Evolutionary conservation across 2,888 invertebrate genomes (phyloP).

Genomic region (Athalia circularis): DNA sequence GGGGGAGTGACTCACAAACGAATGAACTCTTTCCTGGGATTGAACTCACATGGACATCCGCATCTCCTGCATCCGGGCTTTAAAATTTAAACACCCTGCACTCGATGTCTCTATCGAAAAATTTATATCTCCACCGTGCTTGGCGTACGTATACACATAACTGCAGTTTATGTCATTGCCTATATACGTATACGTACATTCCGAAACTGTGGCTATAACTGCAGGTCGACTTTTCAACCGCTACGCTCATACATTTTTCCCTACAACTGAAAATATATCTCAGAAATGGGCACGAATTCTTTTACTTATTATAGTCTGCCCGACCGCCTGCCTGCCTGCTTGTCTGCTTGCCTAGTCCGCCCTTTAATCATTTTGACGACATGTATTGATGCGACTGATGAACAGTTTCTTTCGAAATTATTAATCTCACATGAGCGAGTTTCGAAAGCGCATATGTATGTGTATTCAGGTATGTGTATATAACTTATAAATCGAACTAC

Average conservation of each 20-base stretch:
- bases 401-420: neutral
- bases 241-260: neutral
- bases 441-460: slow-evolving; percentile 6
- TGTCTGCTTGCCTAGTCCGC: neutral
- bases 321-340: no score
- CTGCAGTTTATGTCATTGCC: no score
- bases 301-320: neutral
- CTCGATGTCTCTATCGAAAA: no score
- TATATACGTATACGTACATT: no score
- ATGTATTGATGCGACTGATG: neutral
- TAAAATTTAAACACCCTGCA: no score
- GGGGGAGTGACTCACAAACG: slow-evolving; percentile 29
- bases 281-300: neutral
- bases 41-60: neutral
- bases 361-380: slow-evolving; percentile 30
- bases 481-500: neutral
- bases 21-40: neutral
- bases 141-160: no score
- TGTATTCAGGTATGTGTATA: neutral
- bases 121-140: no score
- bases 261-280: slow-evolving; percentile 8
- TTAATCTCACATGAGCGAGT: neutral
- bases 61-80: no score
- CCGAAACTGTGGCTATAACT: no score
- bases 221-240: neutral